Evolutionary conservation across 2,888 invertebrate species (phyloP), one percentile per base, ranked within the genome.

Genomic region (Dryobota labecula): DNA sequence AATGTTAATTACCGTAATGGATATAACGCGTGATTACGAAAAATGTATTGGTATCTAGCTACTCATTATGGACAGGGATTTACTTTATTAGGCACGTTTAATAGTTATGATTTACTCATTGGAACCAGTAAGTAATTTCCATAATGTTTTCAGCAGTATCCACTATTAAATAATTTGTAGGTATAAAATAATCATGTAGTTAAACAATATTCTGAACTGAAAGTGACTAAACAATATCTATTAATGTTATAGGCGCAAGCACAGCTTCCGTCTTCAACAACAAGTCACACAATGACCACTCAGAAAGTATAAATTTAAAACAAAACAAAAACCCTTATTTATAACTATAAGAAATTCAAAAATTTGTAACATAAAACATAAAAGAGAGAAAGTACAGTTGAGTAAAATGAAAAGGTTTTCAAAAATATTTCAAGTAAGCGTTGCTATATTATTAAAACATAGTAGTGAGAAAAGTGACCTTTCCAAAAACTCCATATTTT

Each of bases 401-500:
- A 13, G 8, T 41, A 1, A 66, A 24, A 18, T 49, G 1, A 4
- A n/a, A 51, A 51, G 18, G 6, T 13, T 24, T 27, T 15, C 1
- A 15, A 49, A 27, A 54, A 33, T 2, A 24, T 54, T 38, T 27
- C n/a, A 76, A 67, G 36, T 49, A 18, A 8, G 43, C 13, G 2
- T 30, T 43, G n/a, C 30, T 57, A 57, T 9, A n/a, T 47, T 47
- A 54, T 36, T 60, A 36, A 41, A 49, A 18, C 0, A 27, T 18
- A 57, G 8, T 36, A 38, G 41, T 45, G 18, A 57, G 24, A 30
- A 27, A 27, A n/a, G 27, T 24, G 36, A 33, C 58, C 58, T 58
- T 67, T 47, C 2, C 8, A 69, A 74, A 64, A 79, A 54, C 13
- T 45, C 24, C 15, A 54, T 33, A 41, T 51, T 62, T 54, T 56